Conservation (phyloP, 92 coral and sea anemone species). For the Actinostola sp. region DNA sequence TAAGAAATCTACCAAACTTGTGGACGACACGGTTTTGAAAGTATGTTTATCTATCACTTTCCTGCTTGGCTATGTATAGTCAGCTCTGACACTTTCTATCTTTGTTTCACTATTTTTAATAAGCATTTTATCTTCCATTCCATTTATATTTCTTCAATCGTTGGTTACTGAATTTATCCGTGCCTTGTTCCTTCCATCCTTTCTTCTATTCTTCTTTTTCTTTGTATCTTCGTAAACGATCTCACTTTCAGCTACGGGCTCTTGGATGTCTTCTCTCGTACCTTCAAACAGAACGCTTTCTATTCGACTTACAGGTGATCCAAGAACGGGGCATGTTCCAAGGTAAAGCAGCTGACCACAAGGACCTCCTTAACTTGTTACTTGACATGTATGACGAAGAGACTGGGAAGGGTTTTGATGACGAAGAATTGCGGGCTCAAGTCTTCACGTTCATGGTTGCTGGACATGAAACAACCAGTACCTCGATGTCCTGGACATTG, state of each 20-base stretch:
- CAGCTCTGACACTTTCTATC: too few species aligned
- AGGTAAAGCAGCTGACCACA: conserved; percentile 34
- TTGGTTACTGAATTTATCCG: too few species aligned
- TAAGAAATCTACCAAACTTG: conserved; percentile 34
- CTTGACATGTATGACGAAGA: conserved; percentile 74
- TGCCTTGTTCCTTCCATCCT: too few species aligned
- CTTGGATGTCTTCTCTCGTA: neutral
- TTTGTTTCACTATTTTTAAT: too few species aligned
- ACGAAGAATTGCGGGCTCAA: conserved; percentile 64
- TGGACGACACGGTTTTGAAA: conserved; percentile 62
- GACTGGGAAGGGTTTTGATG: conserved; percentile 64
- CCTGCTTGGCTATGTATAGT: too few species aligned
- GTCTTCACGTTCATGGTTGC: conserved; percentile 74
- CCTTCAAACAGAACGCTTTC: neutral
- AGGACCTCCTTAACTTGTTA: conserved; percentile 72
- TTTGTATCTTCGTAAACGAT: too few species aligned
- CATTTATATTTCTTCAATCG: too few species aligned
- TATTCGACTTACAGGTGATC: conserved; percentile 39
- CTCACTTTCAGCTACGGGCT: too few species aligned
- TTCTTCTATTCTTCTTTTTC: neutral
- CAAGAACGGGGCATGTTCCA: conserved; percentile 54
- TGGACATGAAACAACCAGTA: conserved; percentile 76
- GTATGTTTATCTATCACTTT: conserved; percentile 18
- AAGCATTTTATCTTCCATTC: too few species aligned
- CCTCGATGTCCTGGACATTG: conserved; percentile 73